Evolutionary conservation across 2,113 vertebrate species (phyloP).

Genomic region (Paramormyrops kingsleyae): DNA sequence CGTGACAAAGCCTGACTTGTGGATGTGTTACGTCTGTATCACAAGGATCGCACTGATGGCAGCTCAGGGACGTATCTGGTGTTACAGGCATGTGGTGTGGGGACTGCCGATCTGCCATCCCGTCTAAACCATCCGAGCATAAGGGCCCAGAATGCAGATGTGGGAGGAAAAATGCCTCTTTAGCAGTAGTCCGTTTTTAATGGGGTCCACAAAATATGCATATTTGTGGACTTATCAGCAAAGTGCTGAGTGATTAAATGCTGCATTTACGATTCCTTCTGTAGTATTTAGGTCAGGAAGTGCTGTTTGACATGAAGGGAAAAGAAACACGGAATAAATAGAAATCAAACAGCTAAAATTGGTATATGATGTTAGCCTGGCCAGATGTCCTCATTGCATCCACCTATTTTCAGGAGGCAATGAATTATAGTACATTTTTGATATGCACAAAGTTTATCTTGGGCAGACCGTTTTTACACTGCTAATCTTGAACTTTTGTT

Average conservation of each 20-base stretch:
- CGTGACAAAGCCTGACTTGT: background rate
- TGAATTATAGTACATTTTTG: slow-evolving; percentile 24
- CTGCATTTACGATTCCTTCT: background rate
- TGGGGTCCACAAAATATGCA: background rate
- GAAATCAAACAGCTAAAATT: background rate
- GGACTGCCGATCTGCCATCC: background rate
- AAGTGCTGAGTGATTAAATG: slow-evolving; percentile 6
- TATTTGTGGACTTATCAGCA: background rate
- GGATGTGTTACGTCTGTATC: background rate
- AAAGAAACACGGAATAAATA: slow-evolving; percentile 4
- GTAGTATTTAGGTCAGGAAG: slow-evolving; percentile 13
- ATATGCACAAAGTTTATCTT: slow-evolving; percentile 43
- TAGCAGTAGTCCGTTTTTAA: background rate
- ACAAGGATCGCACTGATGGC: background rate
- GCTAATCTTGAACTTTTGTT: slow-evolving; percentile 72
- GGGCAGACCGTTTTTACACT: slow-evolving; percentile 58
- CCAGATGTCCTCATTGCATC: slow-evolving; percentile 18
- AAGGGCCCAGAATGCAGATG: background rate
- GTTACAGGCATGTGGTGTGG: background rate
- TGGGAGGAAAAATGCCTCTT: background rate
- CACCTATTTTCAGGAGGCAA: slow-evolving; percentile 24
- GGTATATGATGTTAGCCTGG: background rate
- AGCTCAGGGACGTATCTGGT: background rate
- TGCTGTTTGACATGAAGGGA: background rate
- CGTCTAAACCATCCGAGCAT: background rate